Percentiles rank a stretch among this genome's conserved stretches.
Evolutionary conservation across 2,113 vertebrate genomes (phyloP).

Genomic region (Zosterops hypoxanthus): DNA sequence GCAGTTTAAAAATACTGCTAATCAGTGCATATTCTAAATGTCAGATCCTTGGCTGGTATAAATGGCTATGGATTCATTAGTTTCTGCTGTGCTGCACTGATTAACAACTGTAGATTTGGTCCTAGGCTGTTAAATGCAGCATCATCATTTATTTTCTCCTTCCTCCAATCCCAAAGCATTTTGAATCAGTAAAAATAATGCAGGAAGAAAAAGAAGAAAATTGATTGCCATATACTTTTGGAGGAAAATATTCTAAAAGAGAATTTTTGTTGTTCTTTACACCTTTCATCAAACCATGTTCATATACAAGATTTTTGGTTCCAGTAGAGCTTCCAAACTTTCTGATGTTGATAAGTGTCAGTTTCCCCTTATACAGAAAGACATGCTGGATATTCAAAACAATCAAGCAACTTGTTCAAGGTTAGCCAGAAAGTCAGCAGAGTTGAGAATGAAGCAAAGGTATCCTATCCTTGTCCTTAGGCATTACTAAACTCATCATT

Average conservation of each 20-base stretch:
- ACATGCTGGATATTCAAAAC: not conserved
- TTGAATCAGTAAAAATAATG: not conserved
- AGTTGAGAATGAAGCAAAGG: not conserved
- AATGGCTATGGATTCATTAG: conserved; percentile 2
- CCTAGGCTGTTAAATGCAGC: not conserved
- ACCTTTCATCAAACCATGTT: not conserved
- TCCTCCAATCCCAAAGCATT: not conserved
- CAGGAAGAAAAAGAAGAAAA: not conserved
- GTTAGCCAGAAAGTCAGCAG: not conserved
- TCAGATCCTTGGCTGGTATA: not conserved
- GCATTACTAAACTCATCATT: not conserved
- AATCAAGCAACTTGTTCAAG: not conserved
- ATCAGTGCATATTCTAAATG: conserved; percentile 20
- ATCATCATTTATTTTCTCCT: not conserved
- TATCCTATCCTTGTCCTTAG: not conserved
- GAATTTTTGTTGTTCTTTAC: not conserved
- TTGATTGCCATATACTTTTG: not conserved
- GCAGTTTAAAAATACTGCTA: conserved; percentile 21
- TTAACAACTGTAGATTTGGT: conserved; percentile 18
- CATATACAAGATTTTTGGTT: not conserved
- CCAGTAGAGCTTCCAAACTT: not conserved
- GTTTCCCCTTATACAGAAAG: not conserved
- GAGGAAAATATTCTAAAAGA: not conserved
- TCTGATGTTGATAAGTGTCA: not conserved
- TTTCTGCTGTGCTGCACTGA: conserved; percentile 17